A percentile compares a stretch with the other conserved stretches of the same genome.
phyloP scores from a whole-genome alignment of 1,140 invertebrate species.

The Atta texana region DNA sequence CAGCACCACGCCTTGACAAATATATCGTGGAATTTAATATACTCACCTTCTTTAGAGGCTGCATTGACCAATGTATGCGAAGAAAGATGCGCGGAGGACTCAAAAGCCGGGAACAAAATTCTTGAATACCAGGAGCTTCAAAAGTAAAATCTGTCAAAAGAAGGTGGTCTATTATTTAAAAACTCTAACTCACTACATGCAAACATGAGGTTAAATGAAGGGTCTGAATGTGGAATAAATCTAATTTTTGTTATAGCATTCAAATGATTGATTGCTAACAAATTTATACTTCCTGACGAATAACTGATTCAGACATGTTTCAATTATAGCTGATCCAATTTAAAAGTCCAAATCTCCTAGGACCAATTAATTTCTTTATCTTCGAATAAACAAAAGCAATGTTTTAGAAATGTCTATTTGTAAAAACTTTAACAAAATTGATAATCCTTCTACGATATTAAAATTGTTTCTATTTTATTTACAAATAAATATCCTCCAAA shows the following conservation, averaged over 20 bases:
- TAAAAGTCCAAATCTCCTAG: neutral
- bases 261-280: neutral
- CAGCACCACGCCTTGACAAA: slow-evolving; percentile 81
- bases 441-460: neutral
- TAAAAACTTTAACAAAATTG: neutral
- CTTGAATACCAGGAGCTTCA: slow-evolving; percentile 25
- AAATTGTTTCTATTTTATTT: neutral
- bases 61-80: slow-evolving; percentile 28
- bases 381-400: neutral
- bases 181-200: neutral
- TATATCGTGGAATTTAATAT: slow-evolving; percentile 84
- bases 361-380: too few species aligned
- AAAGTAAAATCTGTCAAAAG: neutral
- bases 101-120: slow-evolving; percentile 58
- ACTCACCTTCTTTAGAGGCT: slow-evolving; percentile 67
- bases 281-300: neutral
- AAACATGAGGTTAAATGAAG: neutral
- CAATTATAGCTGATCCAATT: neutral
- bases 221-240: neutral
- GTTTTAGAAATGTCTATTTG: neutral
- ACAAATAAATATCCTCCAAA: neutral
- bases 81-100: slow-evolving; percentile 61
- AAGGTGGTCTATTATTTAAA: neutral
- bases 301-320: neutral
- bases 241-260: neutral